Conservation (phyloP, 2,888 invertebrate genomes). For the Drosophila greeni region DNA sequence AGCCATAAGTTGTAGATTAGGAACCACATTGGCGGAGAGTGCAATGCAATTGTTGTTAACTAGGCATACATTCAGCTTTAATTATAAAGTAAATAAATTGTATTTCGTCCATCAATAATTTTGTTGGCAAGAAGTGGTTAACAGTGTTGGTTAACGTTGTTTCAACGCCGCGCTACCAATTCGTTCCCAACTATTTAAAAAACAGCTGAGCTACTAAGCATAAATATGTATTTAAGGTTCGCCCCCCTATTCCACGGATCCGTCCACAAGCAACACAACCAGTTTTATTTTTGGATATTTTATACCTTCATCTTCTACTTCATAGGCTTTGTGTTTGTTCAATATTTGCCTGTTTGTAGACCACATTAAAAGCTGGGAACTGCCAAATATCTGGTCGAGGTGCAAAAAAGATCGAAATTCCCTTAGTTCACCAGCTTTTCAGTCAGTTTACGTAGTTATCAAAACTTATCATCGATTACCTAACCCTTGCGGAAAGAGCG, state of each 20-base stretch:
- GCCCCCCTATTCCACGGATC: background rate
- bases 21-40: slow-evolving; percentile 1
- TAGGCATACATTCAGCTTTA: slow-evolving; percentile 39
- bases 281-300: slow-evolving; percentile 54
- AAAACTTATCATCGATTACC: slow-evolving; percentile 46
- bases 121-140: background rate
- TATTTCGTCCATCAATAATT: background rate
- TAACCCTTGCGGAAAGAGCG: slow-evolving; percentile 40
- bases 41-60: slow-evolving; percentile 23
- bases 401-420: background rate
- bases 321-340: background rate
- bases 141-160: background rate
- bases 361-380: background rate
- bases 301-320: slow-evolving; percentile 24
- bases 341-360: background rate
- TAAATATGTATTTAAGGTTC: background rate
- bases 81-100: slow-evolving; percentile 18
- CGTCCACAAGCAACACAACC: slow-evolving; percentile 3
- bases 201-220: slow-evolving; percentile 4
- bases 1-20: background rate
- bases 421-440: background rate
- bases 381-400: background rate
- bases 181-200: background rate
- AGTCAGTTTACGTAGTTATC: background rate
- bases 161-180: background rate